Percentiles rank a stretch among this genome's conserved stretches.
phyloP scores from a whole-genome alignment of 92 coral and sea anemone genomes.

The Parazoanthus atlanticus region DNA sequence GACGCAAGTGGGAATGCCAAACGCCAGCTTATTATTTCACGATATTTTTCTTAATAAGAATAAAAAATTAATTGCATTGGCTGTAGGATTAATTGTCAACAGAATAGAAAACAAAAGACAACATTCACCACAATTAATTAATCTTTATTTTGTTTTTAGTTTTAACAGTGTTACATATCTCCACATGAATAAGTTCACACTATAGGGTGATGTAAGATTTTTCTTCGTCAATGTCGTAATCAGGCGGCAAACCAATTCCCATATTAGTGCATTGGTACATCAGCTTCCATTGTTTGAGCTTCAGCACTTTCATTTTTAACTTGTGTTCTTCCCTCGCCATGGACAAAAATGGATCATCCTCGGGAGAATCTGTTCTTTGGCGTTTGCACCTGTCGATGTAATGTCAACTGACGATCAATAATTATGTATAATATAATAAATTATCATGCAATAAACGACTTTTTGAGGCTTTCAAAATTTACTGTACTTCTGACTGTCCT shows the following conservation, averaged over 20 bases:
- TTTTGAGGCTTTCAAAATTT: constrained; percentile 12
- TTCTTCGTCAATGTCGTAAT: constrained; percentile 1
- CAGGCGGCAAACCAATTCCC: constrained; percentile 35
- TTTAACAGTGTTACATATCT: not conserved
- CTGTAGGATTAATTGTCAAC: constrained; percentile 26
- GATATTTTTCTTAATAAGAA: constrained; percentile 17
- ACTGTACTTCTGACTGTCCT: constrained; percentile 36
- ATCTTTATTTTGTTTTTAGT: constrained; percentile 3
- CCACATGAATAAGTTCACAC: constrained; percentile 5
- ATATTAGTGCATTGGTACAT: constrained; percentile 33
- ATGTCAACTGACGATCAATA: not conserved
- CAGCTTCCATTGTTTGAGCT: constrained; percentile 46
- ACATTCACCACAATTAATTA: constrained; percentile 41
- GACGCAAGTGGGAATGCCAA: constrained; percentile 57
- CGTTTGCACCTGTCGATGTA: constrained; percentile 14
- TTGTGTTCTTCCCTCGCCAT: constrained; percentile 36
- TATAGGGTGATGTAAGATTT: constrained; percentile 10
- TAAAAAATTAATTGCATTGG: constrained; percentile 29
- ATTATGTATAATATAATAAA: not conserved
- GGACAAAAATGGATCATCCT: constrained; percentile 24
- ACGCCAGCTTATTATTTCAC: constrained; percentile 47
- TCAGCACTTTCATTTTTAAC: constrained; percentile 29
- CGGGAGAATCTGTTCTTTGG: not conserved
- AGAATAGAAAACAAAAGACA: constrained; percentile 38
- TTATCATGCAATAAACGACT: constrained; percentile 18